Evolutionary conservation across 2,113 vertebrate species (phyloP), one percentile per base, ranked within the genome.

Genomic region (Eidolon helvum): DNA sequence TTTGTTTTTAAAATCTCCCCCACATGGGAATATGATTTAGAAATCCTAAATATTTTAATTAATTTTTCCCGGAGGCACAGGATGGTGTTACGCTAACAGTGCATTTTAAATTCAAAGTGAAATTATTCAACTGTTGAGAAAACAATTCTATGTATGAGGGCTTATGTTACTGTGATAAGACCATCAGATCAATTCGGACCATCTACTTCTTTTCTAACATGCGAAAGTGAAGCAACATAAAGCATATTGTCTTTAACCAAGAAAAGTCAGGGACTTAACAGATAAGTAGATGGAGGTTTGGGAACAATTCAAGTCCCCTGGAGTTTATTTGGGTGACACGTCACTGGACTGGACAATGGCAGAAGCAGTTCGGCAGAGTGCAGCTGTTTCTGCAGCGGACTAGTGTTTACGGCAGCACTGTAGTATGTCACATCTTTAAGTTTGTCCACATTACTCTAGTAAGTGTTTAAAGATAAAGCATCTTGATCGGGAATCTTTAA

Each of bases 41-140:
- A n/a, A 75, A 77, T 55, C 12, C 11, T 53, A 84, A 69, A 77
- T 22, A 71, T 0, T 28, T n/a, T 53, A 91, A 83, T 59, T 24
- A 45, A 33, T 7, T 68, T 91, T 45, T 48, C 53, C 18, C 16
- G 33, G 35, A 80, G 61, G 30, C 59, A 80, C 22, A 61, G 10
- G 38, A 24, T 43, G 8, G n/a, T 65, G 26, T 65, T 35, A 71
- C 19, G 57, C 0, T 24, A 71, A 15, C 11, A 85, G 24, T 12
- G 71, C 22, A 88, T 74, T 72, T n/a, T 48, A 59, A 85, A 43
- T 93, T 95, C 66, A 86, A 93, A 66, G 65, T 66, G 38, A 86
- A 66, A 85, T 65, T 55, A 63, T 38, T n/a, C 38, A 79, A 72
- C 24, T 74, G 18, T 11, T 43, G 30, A 85, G 72, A 96, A 65